Percentiles rank a stretch among this genome's conserved stretches.
These are phyloP conservation scores for Nineta flava DNA, from an alignment of 2,888 invertebrate species.

Conservation along the genomic window DNA sequence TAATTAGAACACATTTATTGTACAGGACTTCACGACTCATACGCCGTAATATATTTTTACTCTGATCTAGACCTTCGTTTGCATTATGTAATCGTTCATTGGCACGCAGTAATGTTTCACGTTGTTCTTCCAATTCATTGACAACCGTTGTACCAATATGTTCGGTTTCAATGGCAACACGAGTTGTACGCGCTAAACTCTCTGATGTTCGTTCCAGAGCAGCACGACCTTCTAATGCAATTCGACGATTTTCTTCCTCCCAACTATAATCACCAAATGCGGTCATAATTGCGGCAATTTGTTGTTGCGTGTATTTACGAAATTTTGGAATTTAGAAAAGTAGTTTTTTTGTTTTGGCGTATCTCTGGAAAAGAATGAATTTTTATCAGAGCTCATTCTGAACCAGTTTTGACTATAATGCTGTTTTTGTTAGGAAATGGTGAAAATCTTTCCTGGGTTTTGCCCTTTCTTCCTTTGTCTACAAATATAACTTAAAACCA, in stretches of 20 bases:
- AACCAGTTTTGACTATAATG: too few relatives aligned
- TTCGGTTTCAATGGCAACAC: slow-evolving; percentile 66
- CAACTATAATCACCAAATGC: slow-evolving; percentile 22
- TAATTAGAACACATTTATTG: slow-evolving; percentile 55
- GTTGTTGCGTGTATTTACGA: background rate
- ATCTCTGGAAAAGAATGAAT: too few relatives aligned
- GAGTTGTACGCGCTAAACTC: slow-evolving; percentile 51
- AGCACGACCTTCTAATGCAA: slow-evolving; percentile 36
- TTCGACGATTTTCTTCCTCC: slow-evolving; percentile 39
- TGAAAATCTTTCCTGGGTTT: too few relatives aligned
- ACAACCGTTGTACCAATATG: slow-evolving; percentile 61
- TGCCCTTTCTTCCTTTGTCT: too few relatives aligned
- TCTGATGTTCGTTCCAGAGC: slow-evolving; percentile 42
- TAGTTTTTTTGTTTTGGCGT: too few relatives aligned
- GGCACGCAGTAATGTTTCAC: slow-evolving; percentile 53
- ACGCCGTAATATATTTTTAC: slow-evolving; percentile 43
- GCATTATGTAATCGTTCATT: slow-evolving; percentile 52
- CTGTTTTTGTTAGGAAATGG: too few relatives aligned
- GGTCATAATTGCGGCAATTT: background rate
- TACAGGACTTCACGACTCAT: slow-evolving; percentile 55
- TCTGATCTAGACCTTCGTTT: slow-evolving; percentile 48
- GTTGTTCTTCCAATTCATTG: slow-evolving; percentile 55
- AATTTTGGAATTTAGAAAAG: background rate
- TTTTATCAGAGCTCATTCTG: background rate
- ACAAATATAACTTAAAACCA: too few relatives aligned